Evolutionary conservation across 2,797 vertebrate species (phyloP).

Genomic region (Prionace glauca): DNA sequence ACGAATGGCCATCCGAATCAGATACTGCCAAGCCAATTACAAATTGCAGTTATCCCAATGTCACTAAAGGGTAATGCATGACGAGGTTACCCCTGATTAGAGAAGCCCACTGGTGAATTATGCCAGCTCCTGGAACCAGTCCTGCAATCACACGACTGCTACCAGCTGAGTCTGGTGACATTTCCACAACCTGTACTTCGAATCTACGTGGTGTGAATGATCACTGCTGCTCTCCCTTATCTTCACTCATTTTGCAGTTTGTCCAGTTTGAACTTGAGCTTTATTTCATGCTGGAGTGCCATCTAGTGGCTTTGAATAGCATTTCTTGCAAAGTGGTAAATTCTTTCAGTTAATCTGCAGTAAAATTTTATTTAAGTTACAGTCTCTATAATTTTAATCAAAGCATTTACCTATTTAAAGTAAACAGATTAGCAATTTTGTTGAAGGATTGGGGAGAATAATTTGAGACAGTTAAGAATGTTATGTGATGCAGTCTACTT

Average conservation of each 20-base stretch:
- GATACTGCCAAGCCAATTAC: neutral
- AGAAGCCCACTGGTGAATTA: neutral
- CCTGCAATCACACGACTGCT: neutral
- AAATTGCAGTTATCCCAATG: neutral
- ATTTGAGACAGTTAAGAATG: too few species aligned
- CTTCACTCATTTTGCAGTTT: neutral
- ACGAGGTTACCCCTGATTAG: neutral
- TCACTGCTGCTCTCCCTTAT: neutral
- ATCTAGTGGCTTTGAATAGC: neutral
- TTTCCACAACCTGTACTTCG: neutral
- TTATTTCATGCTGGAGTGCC: neutral
- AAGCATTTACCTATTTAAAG: too few species aligned
- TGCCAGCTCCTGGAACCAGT: neutral
- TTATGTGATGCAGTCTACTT: too few species aligned
- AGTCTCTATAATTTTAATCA: too few species aligned
- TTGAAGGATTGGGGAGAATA: too few species aligned
- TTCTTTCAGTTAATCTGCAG: neutral
- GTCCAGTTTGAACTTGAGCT: neutral
- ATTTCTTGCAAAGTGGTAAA: neutral
- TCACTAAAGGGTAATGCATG: neutral
- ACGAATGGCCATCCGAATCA: neutral
- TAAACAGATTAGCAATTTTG: too few species aligned
- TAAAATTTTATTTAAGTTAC: too few species aligned
- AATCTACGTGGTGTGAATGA: neutral
- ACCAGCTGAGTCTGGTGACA: neutral